Evolutionary conservation across 2,888 invertebrate genomes (phyloP).

Genomic region (Molanna angustata): DNA sequence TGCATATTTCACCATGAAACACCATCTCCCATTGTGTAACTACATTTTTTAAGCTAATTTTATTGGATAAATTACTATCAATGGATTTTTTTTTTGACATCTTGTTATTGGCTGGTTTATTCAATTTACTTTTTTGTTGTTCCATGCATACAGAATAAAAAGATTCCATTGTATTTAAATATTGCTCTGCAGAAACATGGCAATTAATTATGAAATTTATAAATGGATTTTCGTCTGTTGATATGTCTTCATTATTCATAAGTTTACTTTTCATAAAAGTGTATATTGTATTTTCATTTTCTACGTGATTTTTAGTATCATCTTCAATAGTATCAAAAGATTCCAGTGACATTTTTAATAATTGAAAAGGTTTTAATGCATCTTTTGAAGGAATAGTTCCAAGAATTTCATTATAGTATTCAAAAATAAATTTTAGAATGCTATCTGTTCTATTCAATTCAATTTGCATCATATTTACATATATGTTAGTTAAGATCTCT

Average conservation of each 20-base stretch:
- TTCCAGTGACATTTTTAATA: constrained; percentile 36
- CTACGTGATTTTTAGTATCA: constrained; percentile 35
- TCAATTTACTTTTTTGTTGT: constrained; percentile 45
- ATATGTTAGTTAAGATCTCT: constrained; percentile 54
- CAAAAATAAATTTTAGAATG: constrained; percentile 9
- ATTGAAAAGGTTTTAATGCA: constrained; percentile 43
- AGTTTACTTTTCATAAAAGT: constrained; percentile 32
- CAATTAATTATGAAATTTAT: constrained; percentile 47
- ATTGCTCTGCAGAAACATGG: constrained; percentile 44
- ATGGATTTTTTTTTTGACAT: constrained; percentile 43
- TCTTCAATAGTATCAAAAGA: constrained; percentile 37
- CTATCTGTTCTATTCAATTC: constrained; percentile 50
- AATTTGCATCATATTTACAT: constrained; percentile 56
- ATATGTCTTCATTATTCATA: constrained; percentile 43
- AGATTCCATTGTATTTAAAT: constrained; percentile 44
- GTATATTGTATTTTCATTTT: constrained; percentile 38
- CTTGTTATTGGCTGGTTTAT: constrained; percentile 34
- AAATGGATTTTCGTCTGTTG: constrained; percentile 49
- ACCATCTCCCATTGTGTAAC: constrained; percentile 59
- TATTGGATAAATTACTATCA: constrained; percentile 39
- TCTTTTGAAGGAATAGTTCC: background rate
- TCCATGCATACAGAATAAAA: constrained; percentile 42
- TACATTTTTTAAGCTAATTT: constrained; percentile 38
- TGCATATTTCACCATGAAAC: constrained; percentile 54
- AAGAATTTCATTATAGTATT: constrained; percentile 11